Evolutionary conservation across 2,888 invertebrate species (phyloP), one percentile per base, ranked within the genome.

Genomic region (Bembecia ichneumoniformis): DNA sequence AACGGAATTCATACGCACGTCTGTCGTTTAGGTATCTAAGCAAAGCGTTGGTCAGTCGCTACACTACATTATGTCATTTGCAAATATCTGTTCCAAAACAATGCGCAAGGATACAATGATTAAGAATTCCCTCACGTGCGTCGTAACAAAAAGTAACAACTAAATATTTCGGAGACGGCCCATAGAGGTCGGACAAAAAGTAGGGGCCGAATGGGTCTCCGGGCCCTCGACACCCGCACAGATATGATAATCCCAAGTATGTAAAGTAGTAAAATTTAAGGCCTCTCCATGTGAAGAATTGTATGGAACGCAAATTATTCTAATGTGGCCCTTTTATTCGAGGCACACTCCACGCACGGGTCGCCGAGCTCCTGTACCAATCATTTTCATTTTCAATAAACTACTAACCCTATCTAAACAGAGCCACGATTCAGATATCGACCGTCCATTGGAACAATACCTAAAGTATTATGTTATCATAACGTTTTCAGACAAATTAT

Each of bases 261-360:
- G 84, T 84, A 87, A 86, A 87, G 84, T 87, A 87, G 87, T 86
- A 77, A 84, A 87, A 86, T 87, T 84, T 86, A 84, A 86, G 83
- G 82, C 72, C 83, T 80, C 72, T 84, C 81, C 83, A 84, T 84
- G 86, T 87, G 86, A 87, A 87, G 84, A 84, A 87, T 86, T 84
- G 84, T 80, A 82, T 74, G 68, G 71, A 67, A 70, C 71, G 73
- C 81, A 82, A 87, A 86, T 87, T 87, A 87, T 87, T 87, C 80
- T 82, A 87, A 87, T 87, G 73, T 66, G 74, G 71, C 81, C 86
- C 86, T 77, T 87, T 87, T 87, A 87, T 87, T 87, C 87, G 77
- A 73, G 58, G 77, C 87, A 87, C 87, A 82, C 70, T 67, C 74
- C 57, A 61, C 53, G 59, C 60, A 62, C 66, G 81, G 82, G 81